Conservation (phyloP, 2,797 vertebrate species). For the Falco columbarius region DNA sequence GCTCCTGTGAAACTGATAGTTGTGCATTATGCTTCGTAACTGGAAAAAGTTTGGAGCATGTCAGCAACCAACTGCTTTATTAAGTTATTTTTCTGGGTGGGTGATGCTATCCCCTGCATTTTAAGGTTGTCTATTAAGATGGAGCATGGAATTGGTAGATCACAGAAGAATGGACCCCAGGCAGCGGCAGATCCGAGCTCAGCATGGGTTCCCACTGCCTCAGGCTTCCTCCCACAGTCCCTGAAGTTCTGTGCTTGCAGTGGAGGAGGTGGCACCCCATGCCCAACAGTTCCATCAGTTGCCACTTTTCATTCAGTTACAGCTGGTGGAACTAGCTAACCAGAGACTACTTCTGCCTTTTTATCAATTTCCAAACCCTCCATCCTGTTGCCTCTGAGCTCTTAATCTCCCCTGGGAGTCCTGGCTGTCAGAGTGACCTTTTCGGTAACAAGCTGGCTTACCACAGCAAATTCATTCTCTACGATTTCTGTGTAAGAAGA, state of each 20-base stretch:
- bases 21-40: not conserved
- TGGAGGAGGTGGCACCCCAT: not conserved
- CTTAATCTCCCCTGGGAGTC: not conserved
- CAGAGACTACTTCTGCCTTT: not conserved
- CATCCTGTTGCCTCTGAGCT: not conserved
- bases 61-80: not conserved
- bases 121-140: not conserved
- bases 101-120: not conserved
- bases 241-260: not conserved
- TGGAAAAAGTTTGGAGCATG: not conserved
- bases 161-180: not conserved
- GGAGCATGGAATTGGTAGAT: not conserved
- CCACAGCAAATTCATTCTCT: not conserved
- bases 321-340: not conserved
- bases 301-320: not conserved
- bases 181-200: not conserved
- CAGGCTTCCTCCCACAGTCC: not conserved
- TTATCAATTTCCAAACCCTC: not conserved
- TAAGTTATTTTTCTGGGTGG: not conserved
- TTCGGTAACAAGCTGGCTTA: not conserved
- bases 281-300: rapidly evolving
- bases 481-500: not conserved
- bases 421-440: not conserved
- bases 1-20: not conserved
- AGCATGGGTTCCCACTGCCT: not conserved